Evolutionary conservation across 2,888 invertebrate genomes (phyloP).

Genomic region (Tuberolachnus salignus): DNA sequence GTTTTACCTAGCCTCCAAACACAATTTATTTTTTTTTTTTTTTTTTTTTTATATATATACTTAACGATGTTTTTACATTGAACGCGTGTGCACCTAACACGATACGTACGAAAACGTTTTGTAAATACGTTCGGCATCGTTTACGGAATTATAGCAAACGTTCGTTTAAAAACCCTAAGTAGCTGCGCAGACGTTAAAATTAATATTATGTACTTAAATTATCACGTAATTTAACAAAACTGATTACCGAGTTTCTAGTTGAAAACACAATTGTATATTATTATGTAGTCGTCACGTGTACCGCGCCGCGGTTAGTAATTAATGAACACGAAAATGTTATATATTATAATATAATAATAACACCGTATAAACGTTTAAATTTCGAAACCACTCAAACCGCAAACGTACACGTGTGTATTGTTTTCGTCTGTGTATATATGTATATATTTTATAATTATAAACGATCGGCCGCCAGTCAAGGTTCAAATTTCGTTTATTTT

Average conservation of each 20-base stretch:
- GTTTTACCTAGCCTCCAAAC: too few species aligned
- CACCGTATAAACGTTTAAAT: too few species aligned
- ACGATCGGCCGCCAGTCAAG: too few species aligned
- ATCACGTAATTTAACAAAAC: slow-evolving; percentile 32
- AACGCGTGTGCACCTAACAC: too few species aligned
- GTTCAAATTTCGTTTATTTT: too few species aligned
- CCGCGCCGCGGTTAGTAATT: background rate
- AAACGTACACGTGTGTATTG: too few species aligned
- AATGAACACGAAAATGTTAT: background rate
- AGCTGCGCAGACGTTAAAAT: background rate
- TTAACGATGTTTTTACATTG: background rate
- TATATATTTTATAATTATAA: too few species aligned
- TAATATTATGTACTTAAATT: slow-evolving; percentile 17
- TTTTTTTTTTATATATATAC: background rate
- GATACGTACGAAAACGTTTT: background rate
- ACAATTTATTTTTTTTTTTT: too few species aligned
- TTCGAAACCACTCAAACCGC: too few species aligned
- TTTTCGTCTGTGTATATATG: too few species aligned
- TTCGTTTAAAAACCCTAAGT: slow-evolving; percentile 24
- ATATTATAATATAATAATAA: too few species aligned
- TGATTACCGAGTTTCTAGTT: slow-evolving; percentile 23
- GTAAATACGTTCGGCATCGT: slow-evolving; percentile 19
- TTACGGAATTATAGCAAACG: slow-evolving; percentile 7
- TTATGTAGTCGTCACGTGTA: background rate
- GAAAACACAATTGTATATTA: background rate